These are phyloP conservation scores for Stenichneumon culpator DNA, from an alignment of 2,888 invertebrate genomes.

Conservation along the genomic window DNA sequence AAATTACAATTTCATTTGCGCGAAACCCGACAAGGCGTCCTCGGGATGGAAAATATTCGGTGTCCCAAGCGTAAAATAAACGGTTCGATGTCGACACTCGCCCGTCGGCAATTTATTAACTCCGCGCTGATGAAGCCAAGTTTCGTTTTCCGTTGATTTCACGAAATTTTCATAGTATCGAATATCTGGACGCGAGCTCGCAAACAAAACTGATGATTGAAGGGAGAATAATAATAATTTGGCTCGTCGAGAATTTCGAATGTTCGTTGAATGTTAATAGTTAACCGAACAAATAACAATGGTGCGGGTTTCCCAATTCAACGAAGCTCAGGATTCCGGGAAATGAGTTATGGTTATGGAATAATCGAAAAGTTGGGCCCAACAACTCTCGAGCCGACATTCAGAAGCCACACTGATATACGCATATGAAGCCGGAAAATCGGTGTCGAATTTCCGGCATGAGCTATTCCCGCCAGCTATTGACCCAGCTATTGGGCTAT, in stretches of 20 bases:
- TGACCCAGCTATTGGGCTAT: too few relatives aligned
- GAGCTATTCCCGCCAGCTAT: too few relatives aligned
- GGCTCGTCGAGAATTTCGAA: neutral
- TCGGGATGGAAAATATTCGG: conserved; percentile 8
- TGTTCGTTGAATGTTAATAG: neutral
- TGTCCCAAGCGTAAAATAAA: neutral
- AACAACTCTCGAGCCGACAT: neutral
- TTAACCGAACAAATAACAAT: neutral
- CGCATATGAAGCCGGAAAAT: neutral
- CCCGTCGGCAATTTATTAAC: neutral
- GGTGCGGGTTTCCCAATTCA: neutral
- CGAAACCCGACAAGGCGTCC: neutral
- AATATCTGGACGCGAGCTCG: neutral
- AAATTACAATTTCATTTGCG: neutral
- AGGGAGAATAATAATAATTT: neutral
- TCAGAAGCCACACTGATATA: neutral
- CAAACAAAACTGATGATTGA: neutral
- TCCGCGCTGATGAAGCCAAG: neutral
- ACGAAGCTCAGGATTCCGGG: neutral
- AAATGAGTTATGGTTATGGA: neutral
- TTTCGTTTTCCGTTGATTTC: neutral
- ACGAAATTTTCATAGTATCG: neutral
- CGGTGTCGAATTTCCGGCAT: neutral
- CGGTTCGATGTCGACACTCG: neutral
- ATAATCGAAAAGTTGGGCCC: neutral